These are phyloP conservation scores for Trematocara variabile DNA, from an alignment of 2,113 vertebrate genomes.

Conservation along the genomic window DNA sequence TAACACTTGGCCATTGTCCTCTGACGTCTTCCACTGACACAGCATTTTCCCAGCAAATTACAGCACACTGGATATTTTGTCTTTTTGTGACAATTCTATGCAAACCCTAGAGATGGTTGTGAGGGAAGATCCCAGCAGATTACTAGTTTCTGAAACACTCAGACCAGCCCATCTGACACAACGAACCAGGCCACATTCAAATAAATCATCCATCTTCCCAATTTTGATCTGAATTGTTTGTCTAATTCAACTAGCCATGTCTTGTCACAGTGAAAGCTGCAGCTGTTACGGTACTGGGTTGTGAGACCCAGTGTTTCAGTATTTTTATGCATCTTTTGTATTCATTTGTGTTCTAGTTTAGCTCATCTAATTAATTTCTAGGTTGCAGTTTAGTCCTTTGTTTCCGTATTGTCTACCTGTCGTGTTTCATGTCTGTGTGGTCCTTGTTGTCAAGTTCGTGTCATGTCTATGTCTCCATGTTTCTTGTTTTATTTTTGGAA, in stretches of 20 bases:
- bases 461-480: neutral
- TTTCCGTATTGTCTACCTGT: neutral
- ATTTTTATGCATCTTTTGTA: neutral
- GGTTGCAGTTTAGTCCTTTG: neutral
- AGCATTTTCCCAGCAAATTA: neutral
- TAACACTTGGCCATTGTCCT: neutral
- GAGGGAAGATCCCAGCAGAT: neutral
- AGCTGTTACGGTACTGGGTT: neutral
- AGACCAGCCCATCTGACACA: neutral
- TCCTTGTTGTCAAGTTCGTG: neutral
- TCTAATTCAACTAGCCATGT: neutral
- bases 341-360: neutral
- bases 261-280: neutral
- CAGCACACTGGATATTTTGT: neutral
- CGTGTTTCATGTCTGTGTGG: neutral
- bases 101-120: neutral
- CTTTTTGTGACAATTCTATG: neutral
- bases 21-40: neutral
- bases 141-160: neutral
- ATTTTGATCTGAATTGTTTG: neutral
- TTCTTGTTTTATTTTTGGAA: neutral
- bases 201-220: neutral
- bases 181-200: neutral
- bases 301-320: neutral
- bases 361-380: neutral